Conservation (phyloP, 1,140 invertebrate species). For the Apis dorsata region DNA sequence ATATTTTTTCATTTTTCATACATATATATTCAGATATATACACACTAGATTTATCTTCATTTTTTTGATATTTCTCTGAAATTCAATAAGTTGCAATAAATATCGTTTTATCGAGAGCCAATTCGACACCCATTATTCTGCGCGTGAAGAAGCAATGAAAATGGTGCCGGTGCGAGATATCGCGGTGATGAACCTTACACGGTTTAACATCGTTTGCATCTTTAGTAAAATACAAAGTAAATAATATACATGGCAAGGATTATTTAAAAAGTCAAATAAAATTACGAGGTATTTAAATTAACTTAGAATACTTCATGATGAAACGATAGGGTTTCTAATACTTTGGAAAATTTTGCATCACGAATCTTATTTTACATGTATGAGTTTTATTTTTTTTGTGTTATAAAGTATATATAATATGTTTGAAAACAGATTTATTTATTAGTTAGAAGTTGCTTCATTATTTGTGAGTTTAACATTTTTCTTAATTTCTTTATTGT, state of each 20-base stretch:
- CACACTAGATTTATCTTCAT: background rate
- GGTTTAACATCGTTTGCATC: background rate
- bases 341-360: slow-evolving; percentile 39
- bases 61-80: background rate
- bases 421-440: background rate
- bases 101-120: slow-evolving; percentile 46
- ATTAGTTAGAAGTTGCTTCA: no score
- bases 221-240: slow-evolving; percentile 36
- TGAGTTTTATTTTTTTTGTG: background rate
- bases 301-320: slow-evolving; percentile 39
- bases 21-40: background rate
- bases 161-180: slow-evolving; percentile 69
- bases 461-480: no score
- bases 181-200: slow-evolving; percentile 60
- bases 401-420: background rate
- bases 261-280: slow-evolving; percentile 56
- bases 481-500: no score
- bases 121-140: slow-evolving; percentile 48
- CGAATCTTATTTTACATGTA: background rate
- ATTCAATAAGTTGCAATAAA: slow-evolving; percentile 33
- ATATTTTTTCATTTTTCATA: background rate
- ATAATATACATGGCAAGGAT: slow-evolving; percentile 34
- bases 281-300: slow-evolving; percentile 52
- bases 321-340: background rate
- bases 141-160: slow-evolving; percentile 51